Conservation (phyloP, 2,797 vertebrate species). For the Heterohyrax brucei region DNA sequence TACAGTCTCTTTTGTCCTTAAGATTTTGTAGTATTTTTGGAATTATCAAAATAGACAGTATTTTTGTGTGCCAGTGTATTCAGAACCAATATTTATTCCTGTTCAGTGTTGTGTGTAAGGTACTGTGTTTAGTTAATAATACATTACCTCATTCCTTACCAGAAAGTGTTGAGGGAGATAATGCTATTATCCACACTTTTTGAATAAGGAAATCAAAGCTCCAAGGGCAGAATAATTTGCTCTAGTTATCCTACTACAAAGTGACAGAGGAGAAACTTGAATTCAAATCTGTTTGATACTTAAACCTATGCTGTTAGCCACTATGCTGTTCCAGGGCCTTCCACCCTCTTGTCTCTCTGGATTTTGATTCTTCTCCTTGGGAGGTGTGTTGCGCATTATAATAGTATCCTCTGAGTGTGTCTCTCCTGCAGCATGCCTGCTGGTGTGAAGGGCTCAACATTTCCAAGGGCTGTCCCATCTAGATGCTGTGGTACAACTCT, state of each 20-base stretch:
- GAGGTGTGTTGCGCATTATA: not conserved
- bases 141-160: not conserved
- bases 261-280: not conserved
- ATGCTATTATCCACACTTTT: not conserved
- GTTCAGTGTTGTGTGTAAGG: not conserved
- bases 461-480: not conserved
- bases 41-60: not conserved
- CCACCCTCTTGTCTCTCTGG: not conserved
- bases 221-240: not conserved
- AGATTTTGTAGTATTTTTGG: not conserved
- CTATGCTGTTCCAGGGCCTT: not conserved
- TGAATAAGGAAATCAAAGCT: not conserved
- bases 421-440: not conserved
- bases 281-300: not conserved
- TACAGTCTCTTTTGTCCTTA: not conserved
- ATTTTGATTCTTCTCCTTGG: not conserved
- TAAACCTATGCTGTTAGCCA: not conserved
- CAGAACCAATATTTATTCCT: not conserved
- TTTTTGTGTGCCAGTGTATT: not conserved
- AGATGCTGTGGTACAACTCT: not conserved
- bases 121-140: not conserved
- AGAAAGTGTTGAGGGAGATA: not conserved
- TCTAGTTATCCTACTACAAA: not conserved
- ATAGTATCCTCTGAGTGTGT: not conserved
- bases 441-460: not conserved